Conservation (phyloP, 2,797 vertebrate species). For the Semaprochilodus insignis region DNA sequence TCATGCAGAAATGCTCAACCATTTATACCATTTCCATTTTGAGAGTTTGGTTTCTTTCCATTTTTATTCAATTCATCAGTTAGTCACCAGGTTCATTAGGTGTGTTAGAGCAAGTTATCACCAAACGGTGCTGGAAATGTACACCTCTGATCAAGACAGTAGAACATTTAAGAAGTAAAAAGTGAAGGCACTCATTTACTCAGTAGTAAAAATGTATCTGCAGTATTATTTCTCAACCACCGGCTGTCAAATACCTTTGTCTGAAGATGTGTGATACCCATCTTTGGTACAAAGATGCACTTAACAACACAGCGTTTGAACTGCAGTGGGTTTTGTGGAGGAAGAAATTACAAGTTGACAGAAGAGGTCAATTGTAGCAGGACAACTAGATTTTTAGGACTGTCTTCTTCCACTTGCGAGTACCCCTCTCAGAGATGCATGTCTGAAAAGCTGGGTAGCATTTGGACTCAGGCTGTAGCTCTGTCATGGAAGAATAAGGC, state of each 20-base stretch:
- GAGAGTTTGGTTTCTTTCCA: too few relatives aligned
- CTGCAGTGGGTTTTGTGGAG: not conserved
- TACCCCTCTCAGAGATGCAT: not conserved
- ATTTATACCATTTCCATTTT: too few relatives aligned
- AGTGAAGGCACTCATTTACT: not conserved
- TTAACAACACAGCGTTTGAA: not conserved
- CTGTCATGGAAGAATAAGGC: constrained; percentile 20
- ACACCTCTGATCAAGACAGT: not conserved
- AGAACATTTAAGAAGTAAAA: too few relatives aligned
- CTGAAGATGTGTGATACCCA: not conserved
- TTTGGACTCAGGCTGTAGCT: not conserved
- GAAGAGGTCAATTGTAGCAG: not conserved
- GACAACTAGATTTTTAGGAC: not conserved
- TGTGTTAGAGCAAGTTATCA: not conserved
- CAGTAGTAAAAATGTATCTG: not conserved
- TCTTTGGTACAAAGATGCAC: not conserved
- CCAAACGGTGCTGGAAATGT: not conserved
- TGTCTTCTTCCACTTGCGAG: not conserved
- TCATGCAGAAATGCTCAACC: too few relatives aligned
- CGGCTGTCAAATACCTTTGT: not conserved
- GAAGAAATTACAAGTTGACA: constrained; percentile 8
- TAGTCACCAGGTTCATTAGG: not conserved
- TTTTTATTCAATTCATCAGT: not conserved
- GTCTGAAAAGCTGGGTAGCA: not conserved
- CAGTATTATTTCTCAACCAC: not conserved